These are phyloP conservation scores for Engystomops pustulosus DNA, from an alignment of 2,113 vertebrate genomes.

Conservation along the genomic window DNA sequence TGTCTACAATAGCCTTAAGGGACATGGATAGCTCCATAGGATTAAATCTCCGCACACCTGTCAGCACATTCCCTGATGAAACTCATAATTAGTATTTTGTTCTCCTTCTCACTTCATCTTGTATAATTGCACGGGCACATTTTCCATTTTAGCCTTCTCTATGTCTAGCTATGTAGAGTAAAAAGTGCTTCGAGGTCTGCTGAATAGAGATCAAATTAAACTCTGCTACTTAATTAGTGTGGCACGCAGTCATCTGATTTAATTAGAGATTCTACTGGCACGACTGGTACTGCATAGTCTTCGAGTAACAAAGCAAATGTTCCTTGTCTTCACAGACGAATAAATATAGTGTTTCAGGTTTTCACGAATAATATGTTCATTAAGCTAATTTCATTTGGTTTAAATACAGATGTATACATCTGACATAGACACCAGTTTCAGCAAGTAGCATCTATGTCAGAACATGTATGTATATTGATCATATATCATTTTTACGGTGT, in stretches of 20 bases:
- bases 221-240: slow-evolving; percentile 56
- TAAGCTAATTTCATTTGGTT: slow-evolving; percentile 13
- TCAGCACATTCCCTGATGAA: slow-evolving; percentile 33
- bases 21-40: background rate
- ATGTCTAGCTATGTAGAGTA: slow-evolving; percentile 47
- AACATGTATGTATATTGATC: too few relatives aligned
- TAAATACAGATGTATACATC: background rate
- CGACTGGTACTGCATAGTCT: background rate
- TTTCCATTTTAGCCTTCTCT: slow-evolving; percentile 40
- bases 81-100: slow-evolving; percentile 47
- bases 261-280: slow-evolving; percentile 53
- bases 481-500: too few relatives aligned
- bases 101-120: slow-evolving; percentile 26
- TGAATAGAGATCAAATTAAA: slow-evolving; percentile 59
- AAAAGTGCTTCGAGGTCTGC: slow-evolving; percentile 56
- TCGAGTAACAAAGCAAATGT: slow-evolving; percentile 49
- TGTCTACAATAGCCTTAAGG: slow-evolving; percentile 22
- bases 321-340: slow-evolving; percentile 29
- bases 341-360: slow-evolving; percentile 33
- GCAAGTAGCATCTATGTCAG: background rate
- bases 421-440: background rate
- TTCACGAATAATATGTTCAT: slow-evolving; percentile 29
- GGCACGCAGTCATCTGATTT: slow-evolving; percentile 53
- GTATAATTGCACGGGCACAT: slow-evolving; percentile 31
- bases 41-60: slow-evolving; percentile 28